A percentile compares a stretch with the other conserved stretches of the same genome.
Evolutionary conservation across 1,140 invertebrate species (phyloP).

Genomic region (Hypsibius dujardini): DNA sequence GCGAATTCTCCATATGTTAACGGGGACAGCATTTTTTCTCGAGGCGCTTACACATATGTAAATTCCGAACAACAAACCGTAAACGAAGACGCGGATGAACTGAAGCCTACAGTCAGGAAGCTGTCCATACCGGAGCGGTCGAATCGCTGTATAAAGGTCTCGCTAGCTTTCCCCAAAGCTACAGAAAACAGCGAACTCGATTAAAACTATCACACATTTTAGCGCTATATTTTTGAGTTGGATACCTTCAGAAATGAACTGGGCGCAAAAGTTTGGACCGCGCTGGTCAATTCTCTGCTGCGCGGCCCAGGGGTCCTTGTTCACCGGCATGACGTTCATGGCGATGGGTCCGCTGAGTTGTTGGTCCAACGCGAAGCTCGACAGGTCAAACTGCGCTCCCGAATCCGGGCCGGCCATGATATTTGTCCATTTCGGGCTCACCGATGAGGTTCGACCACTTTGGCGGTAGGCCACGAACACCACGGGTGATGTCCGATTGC

Average conservation of each 20-base stretch:
- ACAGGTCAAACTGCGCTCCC: conserved; percentile 9
- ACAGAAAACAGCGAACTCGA: background rate
- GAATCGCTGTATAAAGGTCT: background rate
- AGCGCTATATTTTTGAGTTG: too few relatives aligned
- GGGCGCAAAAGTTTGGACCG: conserved; percentile 8
- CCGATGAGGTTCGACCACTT: background rate
- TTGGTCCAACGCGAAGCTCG: conserved; percentile 4
- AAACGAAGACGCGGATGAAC: conserved; percentile 5
- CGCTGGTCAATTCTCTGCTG: background rate
- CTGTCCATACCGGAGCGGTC: background rate
- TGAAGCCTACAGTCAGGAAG: background rate
- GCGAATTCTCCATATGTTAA: background rate
- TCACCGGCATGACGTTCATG: conserved; percentile 11
- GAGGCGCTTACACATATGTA: background rate
- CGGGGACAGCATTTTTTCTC: too few relatives aligned
- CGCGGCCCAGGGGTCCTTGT: conserved; percentile 6
- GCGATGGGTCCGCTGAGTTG: background rate
- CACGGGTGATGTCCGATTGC: background rate
- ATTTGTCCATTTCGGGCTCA: conserved; percentile 2
- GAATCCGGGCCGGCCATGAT: background rate
- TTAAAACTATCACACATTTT: too few relatives aligned
- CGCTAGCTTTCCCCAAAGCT: background rate
- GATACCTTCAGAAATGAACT: background rate
- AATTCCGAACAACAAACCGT: background rate
- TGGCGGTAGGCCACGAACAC: conserved; percentile 6